Conservation (phyloP, 2,888 invertebrate species). For the Periphyllus acericola region DNA sequence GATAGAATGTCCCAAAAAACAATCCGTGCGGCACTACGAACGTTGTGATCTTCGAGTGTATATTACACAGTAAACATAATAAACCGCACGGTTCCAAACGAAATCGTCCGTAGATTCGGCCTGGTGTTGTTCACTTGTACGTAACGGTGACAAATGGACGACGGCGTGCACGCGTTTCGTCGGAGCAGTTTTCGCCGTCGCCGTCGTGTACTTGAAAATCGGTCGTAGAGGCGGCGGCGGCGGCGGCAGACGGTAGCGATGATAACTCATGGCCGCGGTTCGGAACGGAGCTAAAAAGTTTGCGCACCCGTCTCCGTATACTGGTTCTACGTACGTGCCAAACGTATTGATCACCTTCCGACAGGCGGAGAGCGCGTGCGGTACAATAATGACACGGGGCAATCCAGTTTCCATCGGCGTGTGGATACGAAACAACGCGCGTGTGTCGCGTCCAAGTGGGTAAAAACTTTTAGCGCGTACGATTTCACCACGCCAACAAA, state of each 20-base stretch:
- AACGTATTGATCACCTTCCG: background rate
- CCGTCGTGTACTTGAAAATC: background rate
- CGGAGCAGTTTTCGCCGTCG: background rate
- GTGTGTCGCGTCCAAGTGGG: background rate
- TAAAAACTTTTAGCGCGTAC: background rate
- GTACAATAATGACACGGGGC: background rate
- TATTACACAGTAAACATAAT: too few relatives aligned
- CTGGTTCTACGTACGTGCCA: conserved; percentile 2
- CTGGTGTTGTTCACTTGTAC: too few relatives aligned
- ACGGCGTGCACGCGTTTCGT: too few relatives aligned
- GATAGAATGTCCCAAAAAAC: too few relatives aligned
- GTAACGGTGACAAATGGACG: too few relatives aligned
- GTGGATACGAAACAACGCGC: too few relatives aligned
- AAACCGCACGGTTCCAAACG: too few relatives aligned
- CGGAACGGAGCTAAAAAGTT: conserved; percentile 25
- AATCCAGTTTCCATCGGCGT: background rate
- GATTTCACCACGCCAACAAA: background rate
- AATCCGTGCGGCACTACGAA: too few relatives aligned
- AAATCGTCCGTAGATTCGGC: too few relatives aligned
- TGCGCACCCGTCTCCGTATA: background rate
- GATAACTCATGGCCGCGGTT: background rate
- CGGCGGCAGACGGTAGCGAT: background rate
- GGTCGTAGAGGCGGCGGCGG: background rate
- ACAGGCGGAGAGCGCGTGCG: background rate
- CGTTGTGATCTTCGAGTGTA: too few relatives aligned